Percentiles rank a stretch among this genome's conserved stretches.
phyloP scores from a whole-genome alignment of 1,140 invertebrate genomes.

The Monochamus saltuarius region DNA sequence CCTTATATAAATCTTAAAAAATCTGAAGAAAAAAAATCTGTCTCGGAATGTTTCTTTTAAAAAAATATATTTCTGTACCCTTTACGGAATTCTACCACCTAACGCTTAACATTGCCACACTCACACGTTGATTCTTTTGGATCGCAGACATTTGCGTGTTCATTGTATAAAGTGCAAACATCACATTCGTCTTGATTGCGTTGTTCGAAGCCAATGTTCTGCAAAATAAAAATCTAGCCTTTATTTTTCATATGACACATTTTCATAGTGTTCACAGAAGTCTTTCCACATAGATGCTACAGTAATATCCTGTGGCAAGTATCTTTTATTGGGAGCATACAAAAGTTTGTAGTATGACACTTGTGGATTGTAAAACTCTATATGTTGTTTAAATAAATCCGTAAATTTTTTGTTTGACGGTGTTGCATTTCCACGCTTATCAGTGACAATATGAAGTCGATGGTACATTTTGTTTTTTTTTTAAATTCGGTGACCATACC shows the following conservation, averaged over 20 bases:
- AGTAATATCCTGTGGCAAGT: conserved; percentile 6
- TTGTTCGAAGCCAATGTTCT: conserved; percentile 6
- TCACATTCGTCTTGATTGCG: conserved; percentile 6
- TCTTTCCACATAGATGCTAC: conserved; percentile 3
- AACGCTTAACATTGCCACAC: no score
- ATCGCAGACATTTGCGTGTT: conserved; percentile 3
- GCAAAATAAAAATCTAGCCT: conserved; percentile 1
- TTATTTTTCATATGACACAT: conserved; percentile 11
- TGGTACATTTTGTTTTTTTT: conserved; percentile 7
- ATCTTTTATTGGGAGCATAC: conserved; percentile 8
- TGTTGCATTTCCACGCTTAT: conserved; percentile 1
- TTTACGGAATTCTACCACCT: no score
- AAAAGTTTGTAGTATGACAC: conserved; percentile 11
- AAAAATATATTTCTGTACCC: no score
- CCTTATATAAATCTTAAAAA: no score
- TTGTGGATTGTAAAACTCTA: conserved; percentile 1
- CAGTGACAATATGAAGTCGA: conserved; percentile 1
- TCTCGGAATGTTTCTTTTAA: no score
- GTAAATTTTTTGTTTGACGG: conserved; percentile 8
- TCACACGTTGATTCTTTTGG: neutral
- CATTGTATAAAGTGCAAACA: conserved; percentile 7
- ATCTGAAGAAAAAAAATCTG: neutral
- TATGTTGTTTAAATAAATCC: conserved; percentile 7
- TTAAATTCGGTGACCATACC: conserved; percentile 7
- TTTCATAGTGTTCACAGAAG: conserved; percentile 3